Evolutionary conservation across 2,888 invertebrate genomes (phyloP).

Genomic region (Chrysopilus asiliformis): DNA sequence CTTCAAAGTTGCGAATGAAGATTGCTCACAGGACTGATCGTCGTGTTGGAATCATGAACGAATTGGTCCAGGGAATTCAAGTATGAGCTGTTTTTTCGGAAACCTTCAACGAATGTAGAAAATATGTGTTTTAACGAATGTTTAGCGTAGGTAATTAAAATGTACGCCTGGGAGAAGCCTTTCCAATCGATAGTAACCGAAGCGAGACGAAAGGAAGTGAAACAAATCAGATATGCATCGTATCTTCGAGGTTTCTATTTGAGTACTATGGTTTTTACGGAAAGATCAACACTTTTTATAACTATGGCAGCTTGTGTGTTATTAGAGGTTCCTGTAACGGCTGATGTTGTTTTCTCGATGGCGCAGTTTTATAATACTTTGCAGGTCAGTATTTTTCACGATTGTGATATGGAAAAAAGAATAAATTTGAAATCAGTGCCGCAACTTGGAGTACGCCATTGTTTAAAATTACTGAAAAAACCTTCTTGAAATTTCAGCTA

Average conservation of each 20-base stretch:
- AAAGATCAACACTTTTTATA: slow-evolving; percentile 69
- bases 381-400: slow-evolving; percentile 36
- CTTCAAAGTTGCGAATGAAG: slow-evolving; percentile 45
- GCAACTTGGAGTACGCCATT: no score
- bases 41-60: slow-evolving; percentile 85
- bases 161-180: slow-evolving; percentile 93
- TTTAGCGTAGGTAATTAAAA: slow-evolving; percentile 68
- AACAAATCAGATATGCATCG: slow-evolving; percentile 47
- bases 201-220: slow-evolving; percentile 56
- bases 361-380: slow-evolving; percentile 66
- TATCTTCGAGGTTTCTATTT: slow-evolving; percentile 53
- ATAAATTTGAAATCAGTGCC: background rate
- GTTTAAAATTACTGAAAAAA: background rate
- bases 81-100: slow-evolving; percentile 33
- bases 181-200: slow-evolving; percentile 70
- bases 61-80: slow-evolving; percentile 85
- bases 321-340: slow-evolving; percentile 46
- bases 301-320: slow-evolving; percentile 66
- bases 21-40: slow-evolving; percentile 80
- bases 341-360: slow-evolving; percentile 59
- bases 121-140: no score
- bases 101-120: background rate
- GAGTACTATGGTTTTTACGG: slow-evolving; percentile 66
- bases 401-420: no score
- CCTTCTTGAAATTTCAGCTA: slow-evolving; percentile 24